Base-by-base conservation (phyloP, 2,888 invertebrate species). In the Fragum whitleyi region DNA sequence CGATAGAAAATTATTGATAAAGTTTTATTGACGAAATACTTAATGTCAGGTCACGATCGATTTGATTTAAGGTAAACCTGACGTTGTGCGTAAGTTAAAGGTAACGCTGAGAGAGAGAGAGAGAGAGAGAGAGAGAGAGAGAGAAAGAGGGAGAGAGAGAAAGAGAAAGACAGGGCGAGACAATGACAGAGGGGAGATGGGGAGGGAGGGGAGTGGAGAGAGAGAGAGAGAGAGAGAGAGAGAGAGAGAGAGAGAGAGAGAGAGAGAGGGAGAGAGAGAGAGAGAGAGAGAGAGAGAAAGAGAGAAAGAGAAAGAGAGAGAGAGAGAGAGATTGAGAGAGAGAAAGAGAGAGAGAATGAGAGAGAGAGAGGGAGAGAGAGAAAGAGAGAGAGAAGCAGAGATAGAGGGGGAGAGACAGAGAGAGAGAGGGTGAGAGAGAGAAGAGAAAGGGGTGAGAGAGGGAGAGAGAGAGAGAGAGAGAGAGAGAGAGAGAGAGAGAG, bases 291-390 rank as follows among this genome's bases (percentile, higher is more conserved):
- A 36, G 29, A 29, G 57, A 21, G 68, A 65, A 29, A 29, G 65
- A 29, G 65, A 65, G 65, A 65, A 32, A 65, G 65, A 65, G 53
- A 69, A 19, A n/a, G n/a, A n/a, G n/a, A n/a, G n/a, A n/a, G n/a
- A n/a, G n/a, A n/a, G n/a, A n/a, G n/a, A n/a, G n/a, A n/a, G n/a
- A n/a, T n/a, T n/a, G n/a, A n/a, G n/a, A n/a, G n/a, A n/a, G n/a
- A n/a, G n/a, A n/a, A n/a, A 69, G 69, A 69, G 69, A 69, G 51
- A 47, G 53, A 65, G 65, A 65, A 32, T 28, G 62, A 23, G 70
- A 28, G 68, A 68, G 68, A 68, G 68, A 68, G 68, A 68, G 68
- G 42, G 68, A 68, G 68, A 68, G 68, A 68, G 68, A 68, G 68
- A 68, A 42, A 68, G 70, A 70, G 55, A 70, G 53, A 70, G 70